Percentiles rank a stretch among this genome's conserved stretches.
These are phyloP conservation scores for Itoplectis maculator DNA, from an alignment of 2,888 invertebrate species.

Conservation along the genomic window DNA sequence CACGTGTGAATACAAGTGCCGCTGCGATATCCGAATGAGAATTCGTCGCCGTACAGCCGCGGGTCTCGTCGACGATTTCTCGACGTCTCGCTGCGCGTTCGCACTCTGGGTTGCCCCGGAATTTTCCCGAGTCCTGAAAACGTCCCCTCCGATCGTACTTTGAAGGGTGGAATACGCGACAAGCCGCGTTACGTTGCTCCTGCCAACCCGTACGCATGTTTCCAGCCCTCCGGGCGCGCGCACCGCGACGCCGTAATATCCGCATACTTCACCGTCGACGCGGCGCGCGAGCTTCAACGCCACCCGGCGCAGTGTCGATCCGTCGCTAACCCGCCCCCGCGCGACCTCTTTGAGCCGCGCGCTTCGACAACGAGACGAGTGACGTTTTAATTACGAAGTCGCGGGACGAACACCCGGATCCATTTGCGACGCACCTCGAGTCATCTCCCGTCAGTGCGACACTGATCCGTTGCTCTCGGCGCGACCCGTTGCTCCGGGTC, in stretches of 20 bases:
- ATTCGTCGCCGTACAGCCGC: background rate
- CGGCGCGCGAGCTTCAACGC: background rate
- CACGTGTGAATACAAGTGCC: background rate
- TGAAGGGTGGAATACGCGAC: constrained; percentile 23
- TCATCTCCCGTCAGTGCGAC: constrained; percentile 1
- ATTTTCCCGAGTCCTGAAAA: constrained; percentile 14
- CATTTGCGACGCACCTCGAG: constrained; percentile 15
- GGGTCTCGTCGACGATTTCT: background rate
- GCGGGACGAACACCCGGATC: background rate
- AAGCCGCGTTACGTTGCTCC: background rate
- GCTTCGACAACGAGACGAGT: constrained; percentile 36
- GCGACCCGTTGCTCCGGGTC: background rate
- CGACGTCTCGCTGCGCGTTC: background rate
- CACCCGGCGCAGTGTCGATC: constrained; percentile 27
- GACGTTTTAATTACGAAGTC: constrained; percentile 42
- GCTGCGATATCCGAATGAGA: constrained; percentile 6
- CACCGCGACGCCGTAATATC: constrained; percentile 2
- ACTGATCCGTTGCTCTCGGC: background rate
- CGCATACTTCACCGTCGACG: background rate
- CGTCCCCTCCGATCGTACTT: constrained; percentile 33
- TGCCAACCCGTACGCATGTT: background rate
- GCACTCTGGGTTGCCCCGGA: background rate
- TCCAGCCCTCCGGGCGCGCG: constrained; percentile 3
- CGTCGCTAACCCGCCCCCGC: constrained; percentile 12
- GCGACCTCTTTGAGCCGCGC: constrained; percentile 30